Conservation (phyloP, 2,113 vertebrate species). For the Cavia aperea region DNA sequence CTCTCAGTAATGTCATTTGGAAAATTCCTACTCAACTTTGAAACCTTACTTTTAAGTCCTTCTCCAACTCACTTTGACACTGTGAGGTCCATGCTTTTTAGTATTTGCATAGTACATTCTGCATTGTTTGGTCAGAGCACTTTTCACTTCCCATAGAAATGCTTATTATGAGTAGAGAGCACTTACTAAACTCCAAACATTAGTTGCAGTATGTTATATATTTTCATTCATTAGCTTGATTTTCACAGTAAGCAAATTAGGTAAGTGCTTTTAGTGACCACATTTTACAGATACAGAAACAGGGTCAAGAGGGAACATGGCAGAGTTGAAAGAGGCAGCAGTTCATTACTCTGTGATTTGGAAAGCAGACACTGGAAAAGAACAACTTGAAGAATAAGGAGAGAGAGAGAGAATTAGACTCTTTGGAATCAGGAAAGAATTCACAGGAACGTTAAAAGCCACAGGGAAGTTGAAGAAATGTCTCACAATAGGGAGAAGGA, state of each 20-base stretch:
- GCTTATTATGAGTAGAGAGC: background rate
- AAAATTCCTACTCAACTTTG: conserved; percentile 45
- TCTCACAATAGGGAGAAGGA: background rate
- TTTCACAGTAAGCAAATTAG: background rate
- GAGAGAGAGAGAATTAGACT: background rate
- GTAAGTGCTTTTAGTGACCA: background rate
- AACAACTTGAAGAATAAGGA: background rate
- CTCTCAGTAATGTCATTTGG: background rate
- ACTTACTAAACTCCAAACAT: background rate
- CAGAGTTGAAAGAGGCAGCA: background rate
- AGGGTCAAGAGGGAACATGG: background rate
- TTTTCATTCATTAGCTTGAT: background rate
- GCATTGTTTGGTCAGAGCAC: background rate
- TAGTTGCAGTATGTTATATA: background rate
- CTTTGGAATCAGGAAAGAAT: background rate
- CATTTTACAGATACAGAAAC: background rate
- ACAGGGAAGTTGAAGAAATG: background rate
- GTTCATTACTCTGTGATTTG: background rate
- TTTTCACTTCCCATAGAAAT: background rate
- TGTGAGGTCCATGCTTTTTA: background rate
- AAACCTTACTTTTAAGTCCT: background rate
- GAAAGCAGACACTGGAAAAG: background rate
- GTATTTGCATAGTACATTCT: background rate
- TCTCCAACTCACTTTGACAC: background rate
- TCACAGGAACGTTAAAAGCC: background rate